phyloP scores from a whole-genome alignment of 2,888 invertebrate genomes.

The Hybos culiciformis region DNA sequence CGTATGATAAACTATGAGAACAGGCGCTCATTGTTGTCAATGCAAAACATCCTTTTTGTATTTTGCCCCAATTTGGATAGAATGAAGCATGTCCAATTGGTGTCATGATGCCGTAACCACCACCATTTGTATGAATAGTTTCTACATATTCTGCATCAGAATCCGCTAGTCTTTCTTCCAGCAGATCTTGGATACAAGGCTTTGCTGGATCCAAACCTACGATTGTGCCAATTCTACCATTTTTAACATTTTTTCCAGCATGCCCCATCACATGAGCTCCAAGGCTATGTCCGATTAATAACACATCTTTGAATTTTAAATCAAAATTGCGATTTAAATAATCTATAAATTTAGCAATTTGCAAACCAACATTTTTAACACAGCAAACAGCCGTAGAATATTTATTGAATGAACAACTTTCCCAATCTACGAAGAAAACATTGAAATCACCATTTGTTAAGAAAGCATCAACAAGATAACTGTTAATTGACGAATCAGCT shows the following conservation, averaged over 20 bases:
- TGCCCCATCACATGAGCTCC: constrained; percentile 45
- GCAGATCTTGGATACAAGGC: constrained; percentile 14
- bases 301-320: constrained; percentile 36
- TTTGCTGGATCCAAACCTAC: constrained; percentile 32
- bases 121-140: constrained; percentile 22
- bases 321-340: constrained; percentile 37
- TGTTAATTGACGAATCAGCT: constrained; percentile 30
- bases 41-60: constrained; percentile 38
- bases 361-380: constrained; percentile 16
- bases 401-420: constrained; percentile 35
- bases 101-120: constrained; percentile 17
- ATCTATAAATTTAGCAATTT: constrained; percentile 19
- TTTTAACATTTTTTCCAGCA: constrained; percentile 39
- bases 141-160: constrained; percentile 23
- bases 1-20: constrained; percentile 34
- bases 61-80: constrained; percentile 39
- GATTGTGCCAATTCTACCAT: constrained; percentile 41
- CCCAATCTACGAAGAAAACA: constrained; percentile 45
- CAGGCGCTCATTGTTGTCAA: constrained; percentile 22
- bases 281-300: constrained; percentile 41
- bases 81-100: constrained; percentile 32
- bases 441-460: constrained; percentile 40
- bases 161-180: constrained; percentile 13
- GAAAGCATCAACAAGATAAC: constrained; percentile 31
- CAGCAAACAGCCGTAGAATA: constrained; percentile 38